Conservation (phyloP, 2,113 vertebrate species). For the Pachypanchax playfairii region DNA sequence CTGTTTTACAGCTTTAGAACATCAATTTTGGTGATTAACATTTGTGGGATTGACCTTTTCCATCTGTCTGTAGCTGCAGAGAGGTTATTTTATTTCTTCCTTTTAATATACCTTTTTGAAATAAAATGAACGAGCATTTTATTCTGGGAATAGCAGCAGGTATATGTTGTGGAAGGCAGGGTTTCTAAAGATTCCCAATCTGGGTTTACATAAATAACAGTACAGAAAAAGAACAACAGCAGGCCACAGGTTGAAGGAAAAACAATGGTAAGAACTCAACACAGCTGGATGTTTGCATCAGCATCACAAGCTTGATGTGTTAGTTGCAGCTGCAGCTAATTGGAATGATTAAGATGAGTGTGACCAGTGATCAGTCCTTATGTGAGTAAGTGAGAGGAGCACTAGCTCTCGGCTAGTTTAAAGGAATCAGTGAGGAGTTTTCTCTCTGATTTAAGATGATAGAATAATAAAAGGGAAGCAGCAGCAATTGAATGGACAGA, state of each 20-base stretch:
- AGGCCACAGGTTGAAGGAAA: constrained; percentile 16
- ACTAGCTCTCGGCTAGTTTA: constrained; percentile 25
- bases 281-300: constrained; percentile 40
- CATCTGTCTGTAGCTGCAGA: no score
- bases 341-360: constrained; percentile 47
- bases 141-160: constrained; percentile 16
- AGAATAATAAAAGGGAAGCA: constrained; percentile 14
- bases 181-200: constrained; percentile 26
- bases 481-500: constrained; percentile 5
- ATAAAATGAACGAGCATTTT: constrained; percentile 7
- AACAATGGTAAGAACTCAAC: constrained; percentile 22
- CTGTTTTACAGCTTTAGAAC: no score
- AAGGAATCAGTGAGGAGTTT: constrained; percentile 28
- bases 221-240: constrained; percentile 15
- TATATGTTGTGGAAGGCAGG: constrained; percentile 15
- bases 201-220: constrained; percentile 10
- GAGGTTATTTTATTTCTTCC: no score
- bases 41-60: no score
- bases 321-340: constrained; percentile 42
- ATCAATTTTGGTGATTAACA: no score
- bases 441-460: constrained; percentile 26
- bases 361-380: constrained; percentile 35
- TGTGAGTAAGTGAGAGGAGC: constrained; percentile 13
- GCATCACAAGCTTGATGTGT: background rate
- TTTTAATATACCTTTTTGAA: constrained; percentile 5